Percentiles rank a stretch among this genome's conserved stretches.
These are phyloP conservation scores for Epirrita christyi DNA, from an alignment of 2,888 invertebrate genomes.

Conservation along the genomic window DNA sequence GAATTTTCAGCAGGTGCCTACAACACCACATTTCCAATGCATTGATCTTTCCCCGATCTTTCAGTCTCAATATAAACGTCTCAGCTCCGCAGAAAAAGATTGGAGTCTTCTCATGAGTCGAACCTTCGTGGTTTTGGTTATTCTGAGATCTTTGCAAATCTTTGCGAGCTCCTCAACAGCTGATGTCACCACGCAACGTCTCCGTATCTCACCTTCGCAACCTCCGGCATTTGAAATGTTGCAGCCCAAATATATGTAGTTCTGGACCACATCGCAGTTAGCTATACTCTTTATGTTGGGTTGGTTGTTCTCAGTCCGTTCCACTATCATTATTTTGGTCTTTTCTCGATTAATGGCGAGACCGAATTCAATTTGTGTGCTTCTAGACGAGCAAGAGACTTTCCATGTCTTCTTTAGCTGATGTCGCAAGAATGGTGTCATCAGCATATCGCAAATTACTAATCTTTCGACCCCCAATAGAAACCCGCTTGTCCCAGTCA, in stretches of 20 bases:
- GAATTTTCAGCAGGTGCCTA: too few species aligned
- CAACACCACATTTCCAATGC: too few species aligned
- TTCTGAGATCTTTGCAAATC: neutral
- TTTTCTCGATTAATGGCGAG: constrained; percentile 9
- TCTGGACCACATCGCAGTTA: neutral
- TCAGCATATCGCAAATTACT: neutral
- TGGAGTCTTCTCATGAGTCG: neutral
- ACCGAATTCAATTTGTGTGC: neutral
- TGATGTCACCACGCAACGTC: constrained; percentile 1
- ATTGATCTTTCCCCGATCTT: too few species aligned
- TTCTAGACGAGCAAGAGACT: neutral
- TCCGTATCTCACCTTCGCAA: constrained; percentile 5
- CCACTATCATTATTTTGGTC: constrained; percentile 9
- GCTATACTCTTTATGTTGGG: neutral
- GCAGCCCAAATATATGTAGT: constrained; percentile 2
- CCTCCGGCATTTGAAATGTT: neutral
- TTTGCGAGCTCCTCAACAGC: neutral
- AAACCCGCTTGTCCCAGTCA: neutral
- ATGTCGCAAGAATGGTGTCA: neutral
- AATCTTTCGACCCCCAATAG: neutral
- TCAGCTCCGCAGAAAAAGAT: too few species aligned
- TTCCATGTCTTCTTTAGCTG: constrained; percentile 4
- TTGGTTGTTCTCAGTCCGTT: neutral
- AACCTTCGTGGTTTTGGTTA: neutral
- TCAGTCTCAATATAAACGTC: too few species aligned